These are phyloP conservation scores for Aphyosemion australe DNA, from an alignment of 2,113 vertebrate genomes.

Conservation along the genomic window DNA sequence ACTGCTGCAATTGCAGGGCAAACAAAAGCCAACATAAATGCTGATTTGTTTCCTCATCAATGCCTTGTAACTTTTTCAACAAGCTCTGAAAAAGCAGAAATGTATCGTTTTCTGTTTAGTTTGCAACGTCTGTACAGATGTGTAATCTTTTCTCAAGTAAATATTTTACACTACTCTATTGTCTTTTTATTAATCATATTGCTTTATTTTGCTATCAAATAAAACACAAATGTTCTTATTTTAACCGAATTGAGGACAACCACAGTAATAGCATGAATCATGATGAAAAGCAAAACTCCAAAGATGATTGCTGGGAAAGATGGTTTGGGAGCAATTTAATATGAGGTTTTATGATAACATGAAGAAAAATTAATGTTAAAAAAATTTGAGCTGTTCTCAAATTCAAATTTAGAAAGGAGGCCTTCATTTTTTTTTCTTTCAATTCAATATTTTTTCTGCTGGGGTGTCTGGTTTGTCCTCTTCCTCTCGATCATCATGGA, in stretches of 20 bases:
- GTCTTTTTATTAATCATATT: too few species aligned
- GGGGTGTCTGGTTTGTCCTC: conserved; percentile 64
- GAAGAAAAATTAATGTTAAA: too few species aligned
- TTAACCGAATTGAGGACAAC: conserved; percentile 61
- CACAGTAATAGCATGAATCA: conserved; percentile 44
- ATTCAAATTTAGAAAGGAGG: too few species aligned
- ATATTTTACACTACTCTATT: too few species aligned
- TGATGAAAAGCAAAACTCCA: conserved; percentile 63
- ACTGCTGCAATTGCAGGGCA: neutral
- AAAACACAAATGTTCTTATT: conserved; percentile 52
- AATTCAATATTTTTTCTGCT: conserved; percentile 11
- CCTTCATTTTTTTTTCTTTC: too few species aligned
- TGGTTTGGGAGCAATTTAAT: neutral
- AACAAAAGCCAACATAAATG: neutral
- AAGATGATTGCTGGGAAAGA: conserved; percentile 68
- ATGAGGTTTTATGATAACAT: neutral
- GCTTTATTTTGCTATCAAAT: neutral
- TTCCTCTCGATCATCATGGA: conserved; percentile 43
- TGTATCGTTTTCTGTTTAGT: neutral
- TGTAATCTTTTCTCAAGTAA: neutral
- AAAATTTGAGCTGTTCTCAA: too few species aligned
- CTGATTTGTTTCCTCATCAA: neutral
- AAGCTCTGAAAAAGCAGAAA: too few species aligned
- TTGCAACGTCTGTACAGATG: neutral
- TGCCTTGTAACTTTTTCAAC: neutral